Evolutionary conservation across 2,113 vertebrate genomes (phyloP).

Genomic region (Pristiophorus japonicus): DNA sequence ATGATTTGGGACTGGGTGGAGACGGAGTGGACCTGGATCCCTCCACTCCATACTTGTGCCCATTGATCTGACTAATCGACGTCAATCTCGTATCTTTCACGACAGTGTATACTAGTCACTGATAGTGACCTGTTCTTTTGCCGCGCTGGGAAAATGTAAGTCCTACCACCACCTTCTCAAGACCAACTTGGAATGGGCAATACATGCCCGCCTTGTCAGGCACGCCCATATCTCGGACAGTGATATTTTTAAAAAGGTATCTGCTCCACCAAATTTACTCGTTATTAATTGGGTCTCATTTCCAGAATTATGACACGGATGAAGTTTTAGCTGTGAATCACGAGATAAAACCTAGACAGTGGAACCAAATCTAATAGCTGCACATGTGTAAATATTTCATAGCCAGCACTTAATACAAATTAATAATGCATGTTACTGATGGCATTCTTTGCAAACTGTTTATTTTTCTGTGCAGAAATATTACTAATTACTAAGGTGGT

Average conservation of each 20-base stretch:
- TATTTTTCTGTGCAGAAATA: background rate
- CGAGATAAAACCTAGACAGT: background rate
- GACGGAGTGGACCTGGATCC: background rate
- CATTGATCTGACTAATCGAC: too few species aligned
- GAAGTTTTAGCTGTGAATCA: background rate
- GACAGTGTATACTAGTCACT: background rate
- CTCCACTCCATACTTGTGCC: background rate
- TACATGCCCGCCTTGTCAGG: background rate
- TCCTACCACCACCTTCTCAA: background rate
- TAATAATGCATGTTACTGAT: background rate
- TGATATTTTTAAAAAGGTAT: background rate
- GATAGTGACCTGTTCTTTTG: background rate
- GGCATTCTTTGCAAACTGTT: slow-evolving; percentile 13
- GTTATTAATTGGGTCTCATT: background rate
- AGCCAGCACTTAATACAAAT: background rate
- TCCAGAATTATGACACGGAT: background rate
- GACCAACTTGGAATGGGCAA: background rate
- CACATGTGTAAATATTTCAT: slow-evolving; percentile 35
- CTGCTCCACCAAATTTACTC: background rate
- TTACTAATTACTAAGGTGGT: background rate
- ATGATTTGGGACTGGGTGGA: background rate
- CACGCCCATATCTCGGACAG: background rate
- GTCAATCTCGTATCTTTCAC: too few species aligned
- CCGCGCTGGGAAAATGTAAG: background rate
- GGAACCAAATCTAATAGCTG: background rate